phyloP scores from a whole-genome alignment of 1,140 invertebrate species.

The Arion vulgaris region DNA sequence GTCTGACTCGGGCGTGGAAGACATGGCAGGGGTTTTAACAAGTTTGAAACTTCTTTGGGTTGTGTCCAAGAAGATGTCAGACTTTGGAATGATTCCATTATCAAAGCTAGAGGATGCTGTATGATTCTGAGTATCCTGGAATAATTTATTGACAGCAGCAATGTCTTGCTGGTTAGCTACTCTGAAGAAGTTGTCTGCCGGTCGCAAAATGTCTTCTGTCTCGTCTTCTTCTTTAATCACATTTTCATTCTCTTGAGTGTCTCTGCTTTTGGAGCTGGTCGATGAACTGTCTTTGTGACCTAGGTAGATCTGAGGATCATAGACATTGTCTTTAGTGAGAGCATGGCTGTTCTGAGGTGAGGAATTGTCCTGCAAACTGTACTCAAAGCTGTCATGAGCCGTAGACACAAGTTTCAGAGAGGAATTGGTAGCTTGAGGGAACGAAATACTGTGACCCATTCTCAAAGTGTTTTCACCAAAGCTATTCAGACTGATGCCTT shows the following conservation, averaged over 20 bases:
- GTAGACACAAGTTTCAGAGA: background rate
- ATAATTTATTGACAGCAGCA: background rate
- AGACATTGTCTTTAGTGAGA: background rate
- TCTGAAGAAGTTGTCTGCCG: background rate
- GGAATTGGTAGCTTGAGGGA: background rate
- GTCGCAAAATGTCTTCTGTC: background rate
- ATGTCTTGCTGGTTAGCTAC: background rate
- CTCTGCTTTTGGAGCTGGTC: background rate
- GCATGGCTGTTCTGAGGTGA: background rate
- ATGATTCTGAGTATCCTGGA: background rate
- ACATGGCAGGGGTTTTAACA: background rate
- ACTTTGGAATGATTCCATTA: background rate
- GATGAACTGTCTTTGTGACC: background rate
- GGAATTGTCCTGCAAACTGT: background rate
- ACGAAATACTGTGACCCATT: background rate
- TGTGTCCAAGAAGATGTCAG: background rate
- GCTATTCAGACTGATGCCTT: background rate
- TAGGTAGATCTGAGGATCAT: background rate
- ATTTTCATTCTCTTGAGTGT: background rate
- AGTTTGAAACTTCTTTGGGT: background rate
- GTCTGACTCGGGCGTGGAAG: constrained; percentile 4
- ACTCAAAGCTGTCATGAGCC: background rate
- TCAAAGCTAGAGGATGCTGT: background rate
- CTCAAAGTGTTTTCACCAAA: background rate
- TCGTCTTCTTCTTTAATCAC: background rate